Evolutionary conservation across 2,113 vertebrate genomes (phyloP).

Genomic region (Protobothrops flavoviridis): DNA sequence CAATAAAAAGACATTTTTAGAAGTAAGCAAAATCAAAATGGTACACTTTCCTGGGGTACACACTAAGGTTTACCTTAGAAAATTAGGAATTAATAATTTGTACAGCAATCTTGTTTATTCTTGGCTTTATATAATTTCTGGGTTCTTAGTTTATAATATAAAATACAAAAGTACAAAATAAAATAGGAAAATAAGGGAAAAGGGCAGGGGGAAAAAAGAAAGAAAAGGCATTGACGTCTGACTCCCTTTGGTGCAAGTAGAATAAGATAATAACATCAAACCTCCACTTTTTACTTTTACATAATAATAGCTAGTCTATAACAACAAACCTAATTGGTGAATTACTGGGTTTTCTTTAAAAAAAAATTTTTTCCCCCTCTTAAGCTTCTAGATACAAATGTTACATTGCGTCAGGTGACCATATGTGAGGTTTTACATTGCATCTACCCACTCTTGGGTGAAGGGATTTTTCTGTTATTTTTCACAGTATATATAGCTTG

Average conservation of each 20-base stretch:
- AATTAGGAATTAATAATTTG: background rate
- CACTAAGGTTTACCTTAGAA: background rate
- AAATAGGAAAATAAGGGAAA: too few species aligned
- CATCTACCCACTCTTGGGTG: background rate
- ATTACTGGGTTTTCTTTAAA: background rate
- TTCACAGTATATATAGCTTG: background rate
- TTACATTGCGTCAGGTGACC: background rate
- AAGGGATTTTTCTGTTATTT: background rate
- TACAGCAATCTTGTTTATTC: background rate
- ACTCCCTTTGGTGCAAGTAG: too few species aligned
- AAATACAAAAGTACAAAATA: too few species aligned
- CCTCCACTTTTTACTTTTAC: too few species aligned
- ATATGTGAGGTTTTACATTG: background rate
- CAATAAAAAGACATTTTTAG: background rate
- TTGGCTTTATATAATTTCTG: background rate
- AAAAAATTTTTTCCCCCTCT: background rate
- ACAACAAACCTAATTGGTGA: too few species aligned
- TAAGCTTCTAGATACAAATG: background rate
- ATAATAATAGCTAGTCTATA: too few species aligned
- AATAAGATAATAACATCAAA: too few species aligned
- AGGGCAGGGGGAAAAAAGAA: too few species aligned
- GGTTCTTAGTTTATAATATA: too few species aligned
- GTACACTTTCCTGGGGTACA: background rate
- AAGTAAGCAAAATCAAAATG: background rate
- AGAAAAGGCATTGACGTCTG: too few species aligned